phyloP scores from a whole-genome alignment of 2,888 invertebrate species.

The Platycheirus albimanus region DNA sequence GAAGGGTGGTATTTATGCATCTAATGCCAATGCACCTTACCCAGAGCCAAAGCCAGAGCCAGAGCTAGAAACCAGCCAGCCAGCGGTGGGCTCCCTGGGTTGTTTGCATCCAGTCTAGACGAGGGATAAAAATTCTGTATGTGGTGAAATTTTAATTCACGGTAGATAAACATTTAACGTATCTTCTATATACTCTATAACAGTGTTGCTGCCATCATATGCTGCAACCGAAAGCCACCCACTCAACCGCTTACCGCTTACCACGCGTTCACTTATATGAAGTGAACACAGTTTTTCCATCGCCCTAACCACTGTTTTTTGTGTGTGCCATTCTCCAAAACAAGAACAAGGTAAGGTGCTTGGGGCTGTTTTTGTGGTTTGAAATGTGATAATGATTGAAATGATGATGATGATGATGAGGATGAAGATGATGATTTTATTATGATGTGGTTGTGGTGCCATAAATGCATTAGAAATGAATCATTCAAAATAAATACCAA shows the following conservation, averaged over 20 bases:
- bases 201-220: slow-evolving; percentile 1
- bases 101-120: slow-evolving; percentile 74
- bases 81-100: slow-evolving; percentile 46
- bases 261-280: slow-evolving; percentile 35
- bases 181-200: slow-evolving; percentile 49
- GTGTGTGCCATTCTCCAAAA: neutral
- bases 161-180: slow-evolving; percentile 69
- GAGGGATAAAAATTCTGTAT: slow-evolving; percentile 72
- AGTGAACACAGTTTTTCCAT: slow-evolving; percentile 67
- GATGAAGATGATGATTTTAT: no score
- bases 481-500: slow-evolving; percentile 53
- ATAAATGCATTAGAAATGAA: slow-evolving; percentile 46
- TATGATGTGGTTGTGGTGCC: slow-evolving; percentile 25
- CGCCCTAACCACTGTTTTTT: slow-evolving; percentile 18
- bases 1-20: slow-evolving; percentile 66
- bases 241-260: slow-evolving; percentile 44
- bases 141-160: slow-evolving; percentile 74
- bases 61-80: no score
- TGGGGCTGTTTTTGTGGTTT: slow-evolving; percentile 39
- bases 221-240: slow-evolving; percentile 30
- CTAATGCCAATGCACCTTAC: slow-evolving; percentile 72
- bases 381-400: slow-evolving; percentile 3
- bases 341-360: slow-evolving; percentile 40
- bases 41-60: no score
- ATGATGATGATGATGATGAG: slow-evolving; percentile 6